phyloP scores from a whole-genome alignment of 1,140 invertebrate species.

The Wiebesia pumilae region DNA sequence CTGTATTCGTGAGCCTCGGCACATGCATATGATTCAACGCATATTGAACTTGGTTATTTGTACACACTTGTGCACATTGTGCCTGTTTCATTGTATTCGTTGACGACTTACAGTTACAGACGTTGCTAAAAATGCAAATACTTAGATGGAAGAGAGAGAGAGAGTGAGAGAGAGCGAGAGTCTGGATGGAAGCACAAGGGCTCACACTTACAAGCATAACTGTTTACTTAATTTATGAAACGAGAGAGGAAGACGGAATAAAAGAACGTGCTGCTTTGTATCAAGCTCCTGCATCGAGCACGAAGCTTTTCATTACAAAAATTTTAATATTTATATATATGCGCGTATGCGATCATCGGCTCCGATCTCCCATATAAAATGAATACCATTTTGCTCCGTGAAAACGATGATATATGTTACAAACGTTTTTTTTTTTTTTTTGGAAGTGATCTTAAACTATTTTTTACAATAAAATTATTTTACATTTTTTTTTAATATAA shows the following conservation, averaged over 20 bases:
- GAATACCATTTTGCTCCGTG: not conserved
- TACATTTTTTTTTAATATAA: no score
- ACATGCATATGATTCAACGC: not conserved
- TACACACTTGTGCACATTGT: no score
- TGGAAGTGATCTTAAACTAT: not conserved
- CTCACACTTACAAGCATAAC: constrained; percentile 30
- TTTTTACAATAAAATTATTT: not conserved
- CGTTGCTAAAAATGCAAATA: constrained; percentile 48
- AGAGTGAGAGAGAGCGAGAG: constrained; percentile 7
- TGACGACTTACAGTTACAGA: constrained; percentile 44
- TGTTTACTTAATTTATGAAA: constrained; percentile 53
- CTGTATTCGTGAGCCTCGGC: not conserved
- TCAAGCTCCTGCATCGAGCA: constrained; percentile 31
- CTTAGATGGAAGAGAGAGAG: not conserved
- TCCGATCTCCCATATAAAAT: constrained; percentile 3
- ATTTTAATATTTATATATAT: constrained; percentile 7
- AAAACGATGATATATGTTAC: not conserved
- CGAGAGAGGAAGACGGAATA: constrained; percentile 8
- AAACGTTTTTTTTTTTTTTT: not conserved
- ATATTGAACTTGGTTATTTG: not conserved
- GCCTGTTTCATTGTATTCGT: constrained; percentile 21
- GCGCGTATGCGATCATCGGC: not conserved
- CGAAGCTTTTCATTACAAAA: constrained; percentile 44
- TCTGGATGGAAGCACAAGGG: constrained; percentile 15
- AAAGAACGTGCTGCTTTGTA: constrained; percentile 31